Percentiles rank a stretch among this genome's conserved stretches.
phyloP scores from a whole-genome alignment of 1,140 invertebrate species.

The Ctenoplectra terminalis region DNA sequence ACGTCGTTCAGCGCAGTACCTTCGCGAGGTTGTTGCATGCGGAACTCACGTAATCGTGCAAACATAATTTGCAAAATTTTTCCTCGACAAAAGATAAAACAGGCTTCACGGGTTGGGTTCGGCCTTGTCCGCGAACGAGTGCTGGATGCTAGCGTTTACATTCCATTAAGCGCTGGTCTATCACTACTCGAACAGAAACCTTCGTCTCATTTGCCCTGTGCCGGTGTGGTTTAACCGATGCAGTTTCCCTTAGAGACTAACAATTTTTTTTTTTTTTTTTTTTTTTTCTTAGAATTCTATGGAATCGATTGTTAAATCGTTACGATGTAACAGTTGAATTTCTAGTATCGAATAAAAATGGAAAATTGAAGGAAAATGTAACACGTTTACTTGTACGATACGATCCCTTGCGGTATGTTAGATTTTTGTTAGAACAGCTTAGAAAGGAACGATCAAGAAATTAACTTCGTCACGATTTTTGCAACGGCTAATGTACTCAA shows the following conservation, averaged over 20 bases:
- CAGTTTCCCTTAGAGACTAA: conserved; percentile 28
- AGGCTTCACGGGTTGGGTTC: not conserved
- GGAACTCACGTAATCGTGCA: not conserved
- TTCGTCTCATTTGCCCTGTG: conserved; percentile 39
- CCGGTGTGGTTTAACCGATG: not conserved
- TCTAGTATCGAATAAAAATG: not conserved
- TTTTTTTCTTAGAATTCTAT: too few relatives aligned
- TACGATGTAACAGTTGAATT: not conserved
- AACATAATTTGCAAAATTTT: conserved; percentile 11
- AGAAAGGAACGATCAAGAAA: too few relatives aligned
- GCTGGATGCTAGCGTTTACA: conserved; percentile 22
- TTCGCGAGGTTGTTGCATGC: not conserved
- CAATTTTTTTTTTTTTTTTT: not conserved
- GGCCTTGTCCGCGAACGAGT: conserved; percentile 37
- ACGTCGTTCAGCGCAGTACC: not conserved
- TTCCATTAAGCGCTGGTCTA: conserved; percentile 30
- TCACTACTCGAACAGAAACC: conserved; percentile 39
- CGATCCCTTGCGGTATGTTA: too few relatives aligned
- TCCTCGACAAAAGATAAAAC: conserved; percentile 5
- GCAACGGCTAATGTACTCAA: too few relatives aligned
- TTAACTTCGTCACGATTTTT: too few relatives aligned
- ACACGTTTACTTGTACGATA: not conserved
- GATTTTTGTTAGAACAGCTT: too few relatives aligned
- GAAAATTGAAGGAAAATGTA: not conserved
- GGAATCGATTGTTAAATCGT: not conserved